These are phyloP conservation scores for Lontra canadensis DNA, from an alignment of 2,113 vertebrate genomes.

Conservation along the genomic window DNA sequence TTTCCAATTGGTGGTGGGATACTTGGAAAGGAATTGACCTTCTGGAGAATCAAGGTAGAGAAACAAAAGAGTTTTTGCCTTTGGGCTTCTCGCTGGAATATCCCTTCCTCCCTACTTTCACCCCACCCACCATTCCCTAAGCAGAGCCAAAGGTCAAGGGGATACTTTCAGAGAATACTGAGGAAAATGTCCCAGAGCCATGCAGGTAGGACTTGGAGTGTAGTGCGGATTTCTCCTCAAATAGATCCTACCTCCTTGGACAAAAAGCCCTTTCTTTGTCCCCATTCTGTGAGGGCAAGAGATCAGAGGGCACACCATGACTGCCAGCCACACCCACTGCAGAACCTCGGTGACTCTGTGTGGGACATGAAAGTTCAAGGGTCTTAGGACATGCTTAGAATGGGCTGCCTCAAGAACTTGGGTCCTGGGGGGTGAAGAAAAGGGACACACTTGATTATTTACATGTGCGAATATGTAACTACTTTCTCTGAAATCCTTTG, in stretches of 20 bases:
- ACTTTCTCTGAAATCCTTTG: background rate
- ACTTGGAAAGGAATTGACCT: background rate
- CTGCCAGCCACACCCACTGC: no score
- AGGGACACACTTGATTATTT: background rate
- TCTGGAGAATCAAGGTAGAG: background rate
- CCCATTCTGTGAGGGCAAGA: background rate
- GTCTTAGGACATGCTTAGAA: background rate
- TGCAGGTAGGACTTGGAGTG: background rate
- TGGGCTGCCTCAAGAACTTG: background rate
- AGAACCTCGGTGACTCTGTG: fast-evolving
- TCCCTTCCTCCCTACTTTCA: background rate
- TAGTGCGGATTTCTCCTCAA: background rate
- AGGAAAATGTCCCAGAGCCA: background rate
- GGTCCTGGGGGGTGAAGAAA: no score
- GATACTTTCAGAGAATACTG: background rate
- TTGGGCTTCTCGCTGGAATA: background rate
- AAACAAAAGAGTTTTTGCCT: background rate
- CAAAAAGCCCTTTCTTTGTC: background rate
- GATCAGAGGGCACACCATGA: background rate
- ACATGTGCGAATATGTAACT: background rate
- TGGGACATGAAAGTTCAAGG: background rate
- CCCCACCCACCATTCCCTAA: background rate
- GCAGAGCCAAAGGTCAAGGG: background rate
- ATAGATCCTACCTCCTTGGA: background rate
- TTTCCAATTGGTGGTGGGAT: background rate